These are phyloP conservation scores for Campylorhamphus procurvoides DNA, from an alignment of 2,113 vertebrate species.

Conservation along the genomic window DNA sequence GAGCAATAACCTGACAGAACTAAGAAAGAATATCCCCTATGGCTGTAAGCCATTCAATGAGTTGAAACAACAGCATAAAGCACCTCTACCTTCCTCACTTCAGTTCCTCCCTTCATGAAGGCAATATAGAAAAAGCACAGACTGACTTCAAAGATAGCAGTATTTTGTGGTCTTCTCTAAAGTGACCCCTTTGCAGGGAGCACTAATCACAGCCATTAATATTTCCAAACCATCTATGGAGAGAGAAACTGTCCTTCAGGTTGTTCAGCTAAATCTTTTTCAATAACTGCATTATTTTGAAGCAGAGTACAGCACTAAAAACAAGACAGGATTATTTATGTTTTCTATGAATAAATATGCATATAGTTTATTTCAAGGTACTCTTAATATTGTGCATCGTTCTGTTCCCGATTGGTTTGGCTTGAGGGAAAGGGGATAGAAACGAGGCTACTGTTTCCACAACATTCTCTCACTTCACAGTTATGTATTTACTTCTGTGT, in stretches of 20 bases:
- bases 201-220: slow-evolving; percentile 31
- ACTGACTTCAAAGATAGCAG: slow-evolving; percentile 22
- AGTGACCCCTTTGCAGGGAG: slow-evolving; percentile 29
- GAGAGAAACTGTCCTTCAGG: slow-evolving; percentile 20
- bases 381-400: neutral
- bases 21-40: neutral
- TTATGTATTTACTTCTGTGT: neutral
- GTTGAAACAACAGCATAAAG: neutral
- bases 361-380: neutral
- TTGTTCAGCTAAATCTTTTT: neutral
- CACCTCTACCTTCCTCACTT: neutral
- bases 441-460: neutral
- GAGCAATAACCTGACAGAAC: neutral
- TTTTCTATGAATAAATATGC: neutral
- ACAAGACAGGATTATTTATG: neutral
- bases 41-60: neutral
- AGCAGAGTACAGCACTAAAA: neutral
- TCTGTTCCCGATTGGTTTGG: neutral
- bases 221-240: slow-evolving; percentile 22
- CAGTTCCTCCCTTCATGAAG: neutral
- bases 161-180: slow-evolving; percentile 26
- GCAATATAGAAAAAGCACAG: neutral
- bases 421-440: neutral
- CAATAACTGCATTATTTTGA: slow-evolving; percentile 29
- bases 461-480: neutral